Evolutionary conservation across 2,797 vertebrate species (phyloP).

Genomic region (Paedocypris micromegethes): DNA sequence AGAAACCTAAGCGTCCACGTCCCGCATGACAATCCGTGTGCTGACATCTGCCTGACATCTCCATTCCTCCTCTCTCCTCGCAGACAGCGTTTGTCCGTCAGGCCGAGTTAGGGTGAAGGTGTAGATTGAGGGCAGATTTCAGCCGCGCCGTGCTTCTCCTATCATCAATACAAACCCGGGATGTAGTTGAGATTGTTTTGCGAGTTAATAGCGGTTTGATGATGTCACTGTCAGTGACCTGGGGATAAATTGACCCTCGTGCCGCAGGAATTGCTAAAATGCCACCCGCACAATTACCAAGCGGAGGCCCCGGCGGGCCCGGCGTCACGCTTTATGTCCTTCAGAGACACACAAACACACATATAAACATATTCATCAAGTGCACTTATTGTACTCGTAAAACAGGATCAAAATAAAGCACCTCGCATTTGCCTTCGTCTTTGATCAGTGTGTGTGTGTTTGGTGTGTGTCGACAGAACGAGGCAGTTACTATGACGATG

Average conservation of each 20-base stretch:
- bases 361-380: background rate
- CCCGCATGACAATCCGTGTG: background rate
- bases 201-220: constrained; percentile 75
- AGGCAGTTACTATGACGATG: constrained; percentile 57
- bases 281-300: constrained; percentile 70
- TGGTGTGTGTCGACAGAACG: constrained; percentile 60
- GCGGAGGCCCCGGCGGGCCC: constrained; percentile 54
- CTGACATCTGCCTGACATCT: constrained; percentile 9
- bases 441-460: constrained; percentile 48
- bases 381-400: constrained; percentile 13
- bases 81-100: constrained; percentile 16
- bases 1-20: background rate
- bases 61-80: constrained; percentile 27
- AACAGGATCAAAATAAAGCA: background rate
- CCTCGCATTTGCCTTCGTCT: constrained; percentile 52
- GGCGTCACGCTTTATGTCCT: constrained; percentile 57
- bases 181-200: constrained; percentile 63
- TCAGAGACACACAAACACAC: constrained; percentile 39
- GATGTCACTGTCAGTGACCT: constrained; percentile 81
- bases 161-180: constrained; percentile 57
- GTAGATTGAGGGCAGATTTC: constrained; percentile 75
- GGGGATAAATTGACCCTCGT: constrained; percentile 70
- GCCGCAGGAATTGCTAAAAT: constrained; percentile 70
- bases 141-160: constrained; percentile 20
- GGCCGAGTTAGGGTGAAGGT: constrained; percentile 67